Evolutionary conservation across 1,140 invertebrate genomes (phyloP).

Genomic region (Diuraphis noxia): DNA sequence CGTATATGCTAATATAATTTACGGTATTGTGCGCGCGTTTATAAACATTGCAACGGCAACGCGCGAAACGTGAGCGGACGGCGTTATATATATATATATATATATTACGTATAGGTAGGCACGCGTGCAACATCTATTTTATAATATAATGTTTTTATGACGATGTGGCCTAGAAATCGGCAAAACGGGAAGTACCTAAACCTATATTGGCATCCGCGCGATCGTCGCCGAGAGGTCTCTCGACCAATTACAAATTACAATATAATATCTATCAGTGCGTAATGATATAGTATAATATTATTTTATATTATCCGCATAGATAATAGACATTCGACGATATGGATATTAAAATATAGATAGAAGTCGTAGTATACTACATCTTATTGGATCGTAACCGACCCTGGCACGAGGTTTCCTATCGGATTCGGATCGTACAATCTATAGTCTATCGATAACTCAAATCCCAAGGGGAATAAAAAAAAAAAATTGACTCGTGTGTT

Average conservation of each 20-base stretch:
- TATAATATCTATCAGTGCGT: neutral
- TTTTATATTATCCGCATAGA: no score
- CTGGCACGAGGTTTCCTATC: neutral
- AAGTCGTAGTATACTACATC: neutral
- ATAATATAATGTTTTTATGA: neutral
- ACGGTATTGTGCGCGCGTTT: neutral
- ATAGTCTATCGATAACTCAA: no score
- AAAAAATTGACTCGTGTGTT: no score
- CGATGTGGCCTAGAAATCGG: neutral
- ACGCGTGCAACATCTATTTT: neutral
- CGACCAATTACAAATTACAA: neutral
- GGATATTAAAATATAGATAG: no score
- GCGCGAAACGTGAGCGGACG: neutral
- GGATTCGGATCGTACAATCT: neutral
- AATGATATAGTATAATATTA: neutral
- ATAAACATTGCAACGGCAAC: neutral
- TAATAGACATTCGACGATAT: no score
- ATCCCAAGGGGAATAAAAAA: no score
- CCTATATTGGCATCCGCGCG: neutral
- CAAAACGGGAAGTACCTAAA: neutral
- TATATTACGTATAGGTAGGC: no score
- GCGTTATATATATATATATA: neutral
- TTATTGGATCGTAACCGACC: neutral
- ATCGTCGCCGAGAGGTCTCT: neutral
- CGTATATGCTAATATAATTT: neutral